A percentile compares a stretch with the other conserved stretches of the same genome.
Evolutionary conservation across 2,113 vertebrate genomes (phyloP).

Genomic region (Mormoops blainvillei): DNA sequence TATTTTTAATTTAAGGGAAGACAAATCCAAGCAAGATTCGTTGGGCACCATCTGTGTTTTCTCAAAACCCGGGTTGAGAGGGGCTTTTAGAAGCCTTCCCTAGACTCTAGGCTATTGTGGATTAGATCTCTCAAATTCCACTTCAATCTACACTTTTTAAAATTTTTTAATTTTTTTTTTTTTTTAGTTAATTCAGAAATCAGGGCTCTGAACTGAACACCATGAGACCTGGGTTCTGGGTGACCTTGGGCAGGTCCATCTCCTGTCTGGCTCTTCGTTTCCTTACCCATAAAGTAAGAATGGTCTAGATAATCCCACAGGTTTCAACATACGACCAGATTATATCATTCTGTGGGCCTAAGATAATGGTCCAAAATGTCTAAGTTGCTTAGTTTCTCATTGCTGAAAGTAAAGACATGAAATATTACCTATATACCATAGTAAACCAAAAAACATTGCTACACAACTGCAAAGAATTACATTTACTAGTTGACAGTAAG

Average conservation of each 20-base stretch:
- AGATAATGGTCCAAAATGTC: not conserved
- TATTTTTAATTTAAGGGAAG: not conserved
- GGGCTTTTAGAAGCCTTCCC: not conserved
- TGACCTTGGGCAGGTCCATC: not conserved
- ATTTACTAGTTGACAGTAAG: not conserved
- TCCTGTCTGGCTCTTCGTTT: not conserved
- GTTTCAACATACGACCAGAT: not conserved
- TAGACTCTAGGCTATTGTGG: not conserved
- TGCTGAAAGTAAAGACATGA: not conserved
- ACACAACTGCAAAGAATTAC: not conserved
- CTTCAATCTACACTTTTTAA: not conserved
- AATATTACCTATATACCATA: not conserved
- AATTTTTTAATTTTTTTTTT: not conserved
- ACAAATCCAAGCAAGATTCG: not conserved
- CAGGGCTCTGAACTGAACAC: not conserved
- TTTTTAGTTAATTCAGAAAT: conserved; percentile 12
- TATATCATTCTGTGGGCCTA: not conserved
- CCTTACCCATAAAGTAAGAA: not conserved
- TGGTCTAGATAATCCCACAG: too few species aligned
- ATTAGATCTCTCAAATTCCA: not conserved
- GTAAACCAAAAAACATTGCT: not conserved
- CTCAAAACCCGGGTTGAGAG: not conserved
- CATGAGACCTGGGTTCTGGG: not conserved
- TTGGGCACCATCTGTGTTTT: not conserved
- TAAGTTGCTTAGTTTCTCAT: not conserved